Conservation (phyloP, 2,113 vertebrate species). For the Nyctereutes procyonoides region DNA sequence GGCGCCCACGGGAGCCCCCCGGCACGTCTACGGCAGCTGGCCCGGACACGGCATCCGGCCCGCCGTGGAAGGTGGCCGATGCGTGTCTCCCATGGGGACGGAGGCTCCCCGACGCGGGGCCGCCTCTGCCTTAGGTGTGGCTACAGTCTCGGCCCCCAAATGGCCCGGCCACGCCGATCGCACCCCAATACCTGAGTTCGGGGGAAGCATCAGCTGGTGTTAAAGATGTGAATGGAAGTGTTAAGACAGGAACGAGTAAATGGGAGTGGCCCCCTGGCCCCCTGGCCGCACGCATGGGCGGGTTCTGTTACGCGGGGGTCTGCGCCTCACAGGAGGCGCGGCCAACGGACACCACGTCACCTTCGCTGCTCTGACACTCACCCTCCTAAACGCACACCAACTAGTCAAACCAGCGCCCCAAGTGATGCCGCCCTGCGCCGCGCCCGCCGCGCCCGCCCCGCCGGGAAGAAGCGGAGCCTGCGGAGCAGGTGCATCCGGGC, state of each 20-base stretch:
- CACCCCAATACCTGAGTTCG: background rate
- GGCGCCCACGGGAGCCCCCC: no score
- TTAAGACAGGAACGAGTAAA: background rate
- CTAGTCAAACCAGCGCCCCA: rapidly evolving
- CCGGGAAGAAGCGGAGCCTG: background rate
- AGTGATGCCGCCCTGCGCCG: no score
- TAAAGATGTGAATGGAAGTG: background rate
- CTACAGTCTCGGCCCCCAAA: no score
- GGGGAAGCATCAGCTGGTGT: background rate
- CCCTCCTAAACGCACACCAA: background rate
- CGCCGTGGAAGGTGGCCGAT: no score
- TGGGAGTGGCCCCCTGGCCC: background rate
- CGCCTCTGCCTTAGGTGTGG: no score
- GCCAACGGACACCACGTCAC: background rate
- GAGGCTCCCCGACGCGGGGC: no score
- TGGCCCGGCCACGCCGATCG: no score
- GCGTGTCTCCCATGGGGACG: no score
- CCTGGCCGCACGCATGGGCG: rapidly evolving
- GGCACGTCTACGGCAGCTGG: no score
- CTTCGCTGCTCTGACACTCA: background rate
- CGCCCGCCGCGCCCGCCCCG: background rate
- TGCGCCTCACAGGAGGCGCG: no score
- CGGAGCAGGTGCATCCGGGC: background rate
- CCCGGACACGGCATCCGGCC: no score
- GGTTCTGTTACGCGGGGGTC: background rate